A percentile compares a stretch with the other conserved stretches of the same genome.
Conservation (phyloP, 2,113 vertebrate genomes). For the Nymphicus hollandicus region DNA sequence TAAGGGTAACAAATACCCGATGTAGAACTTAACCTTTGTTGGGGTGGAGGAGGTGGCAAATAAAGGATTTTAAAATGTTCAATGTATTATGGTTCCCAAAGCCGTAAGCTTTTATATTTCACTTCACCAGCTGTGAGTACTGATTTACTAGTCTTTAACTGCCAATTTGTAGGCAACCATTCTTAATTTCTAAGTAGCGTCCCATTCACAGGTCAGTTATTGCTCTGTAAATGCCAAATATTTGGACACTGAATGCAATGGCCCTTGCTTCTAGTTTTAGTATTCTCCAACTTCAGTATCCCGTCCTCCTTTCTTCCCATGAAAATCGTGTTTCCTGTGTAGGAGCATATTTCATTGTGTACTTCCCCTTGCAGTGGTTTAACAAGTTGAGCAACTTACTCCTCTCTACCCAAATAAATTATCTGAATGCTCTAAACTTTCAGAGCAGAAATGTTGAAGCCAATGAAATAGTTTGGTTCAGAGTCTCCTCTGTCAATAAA, state of each 20-base stretch:
- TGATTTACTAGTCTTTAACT: neutral
- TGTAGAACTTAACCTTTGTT: neutral
- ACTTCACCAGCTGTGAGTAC: neutral
- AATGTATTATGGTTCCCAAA: neutral
- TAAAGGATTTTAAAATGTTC: neutral
- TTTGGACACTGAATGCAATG: neutral
- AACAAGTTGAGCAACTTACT: neutral
- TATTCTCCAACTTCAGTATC: neutral
- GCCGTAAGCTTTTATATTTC: neutral
- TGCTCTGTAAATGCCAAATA: neutral
- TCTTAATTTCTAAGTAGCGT: neutral
- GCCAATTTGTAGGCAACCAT: neutral
- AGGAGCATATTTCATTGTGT: neutral
- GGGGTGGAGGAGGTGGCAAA: neutral
- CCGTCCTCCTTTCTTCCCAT: neutral
- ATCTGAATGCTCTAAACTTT: neutral
- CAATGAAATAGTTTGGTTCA: neutral
- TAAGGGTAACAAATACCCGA: neutral
- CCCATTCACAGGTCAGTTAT: neutral
- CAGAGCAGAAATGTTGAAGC: neutral
- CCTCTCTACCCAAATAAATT: neutral
- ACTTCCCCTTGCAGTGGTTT: neutral
- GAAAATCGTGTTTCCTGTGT: rapidly evolving
- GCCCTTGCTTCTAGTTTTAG: neutral
- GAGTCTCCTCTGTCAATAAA: neutral